Base-by-base conservation (phyloP, 2,888 invertebrate species). In the Atrina japonica region DNA sequence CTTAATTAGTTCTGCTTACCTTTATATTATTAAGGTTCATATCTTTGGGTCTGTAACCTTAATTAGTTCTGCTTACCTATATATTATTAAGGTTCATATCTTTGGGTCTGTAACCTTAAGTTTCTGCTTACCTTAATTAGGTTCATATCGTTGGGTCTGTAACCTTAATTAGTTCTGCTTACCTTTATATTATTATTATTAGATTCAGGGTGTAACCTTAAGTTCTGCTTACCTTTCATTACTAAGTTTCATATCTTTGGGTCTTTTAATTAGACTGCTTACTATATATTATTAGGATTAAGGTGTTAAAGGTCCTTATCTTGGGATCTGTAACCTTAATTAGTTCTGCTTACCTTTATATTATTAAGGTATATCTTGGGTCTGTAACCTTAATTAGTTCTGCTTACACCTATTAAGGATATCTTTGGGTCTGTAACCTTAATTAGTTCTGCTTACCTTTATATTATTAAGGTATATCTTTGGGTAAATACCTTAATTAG, bases 1-100 rank as follows among this genome's bases (percentile, higher is more conserved):
- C n/a, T n/a, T n/a, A n/a, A 43, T n/a, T 16, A 2, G 43, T n/a
- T 18, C 16, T 5, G 9, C 29, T 29, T n/a, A 53, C 53, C 53
- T 53, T 53, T 7, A 49, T 49, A 18, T 21, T 49, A 3, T 49
- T 49, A 25, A 47, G 18, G 1, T 14, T 18, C 14, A 18, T 16
- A 16, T 27, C n/a, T n/a, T n/a, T n/a, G 11, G 9, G 16, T 29
- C 18, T 40, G 35, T 21, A 23, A 58, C 58, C 40, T 21, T 58
- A 5, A 58, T 41, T 7, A 30, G 0, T 25, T n/a, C 16, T n/a
- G 21, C 84, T 84, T 90, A 98, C 98, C 94, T 97, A 98, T 92
- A 99, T 99, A 92, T 99, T 99, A 93, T 99, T 99, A 93, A 98
- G 96, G 93, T 99, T 99, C 91, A n/a, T 7, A 49, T 25, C 49